Base-by-base conservation (phyloP, 2,113 vertebrate genomes). In the Sialia sialis region DNA sequence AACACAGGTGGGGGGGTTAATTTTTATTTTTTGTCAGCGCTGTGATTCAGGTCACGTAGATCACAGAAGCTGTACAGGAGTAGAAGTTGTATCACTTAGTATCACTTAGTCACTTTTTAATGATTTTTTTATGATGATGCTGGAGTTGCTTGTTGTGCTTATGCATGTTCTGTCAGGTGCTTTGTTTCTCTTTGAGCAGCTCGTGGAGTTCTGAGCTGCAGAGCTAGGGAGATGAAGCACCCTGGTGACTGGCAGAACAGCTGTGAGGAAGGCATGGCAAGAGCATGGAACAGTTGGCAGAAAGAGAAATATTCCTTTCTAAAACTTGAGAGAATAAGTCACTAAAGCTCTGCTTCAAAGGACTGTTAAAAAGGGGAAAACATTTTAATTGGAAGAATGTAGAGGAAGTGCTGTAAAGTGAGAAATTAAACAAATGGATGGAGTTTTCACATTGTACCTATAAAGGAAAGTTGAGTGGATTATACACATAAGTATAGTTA, bases 151-250 rank as follows among this genome's bases (percentile, higher is more conserved):
- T 84, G 19, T 80, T 94, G 58, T 52, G 26, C 25, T 78, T 95
- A 43, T 44, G 19, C 2, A 1, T 87, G 93, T 92, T 87, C 56
- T 89, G 41, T 69, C 68, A 88, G n/a, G 60, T 81, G 27, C 68
- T 95, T 81, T 79, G 56, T 82, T 89, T 92, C 25, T 85, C 55
- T 92, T 66, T 56, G 44, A 95, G 73, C 52, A 60, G n/a, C 2
- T 15, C 62, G 15, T 49, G 39, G 72, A 78, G 51, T 66, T 84
- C 22, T 25, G n/a, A 75, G 16, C 51, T 89, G 68, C 52, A 84
- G 52, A 75, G 44, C 49, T 38, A 39, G 51, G 48, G 52, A 82
- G 70, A 27, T 82, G 44, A 68, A 87, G 49, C 78, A 89, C 70
- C 74, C 10, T 2, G 54, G 51, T 93, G 72, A 73, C 62, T 8